Base-by-base conservation (phyloP, 2,113 vertebrate genomes). In the Mungos mungo region DNA sequence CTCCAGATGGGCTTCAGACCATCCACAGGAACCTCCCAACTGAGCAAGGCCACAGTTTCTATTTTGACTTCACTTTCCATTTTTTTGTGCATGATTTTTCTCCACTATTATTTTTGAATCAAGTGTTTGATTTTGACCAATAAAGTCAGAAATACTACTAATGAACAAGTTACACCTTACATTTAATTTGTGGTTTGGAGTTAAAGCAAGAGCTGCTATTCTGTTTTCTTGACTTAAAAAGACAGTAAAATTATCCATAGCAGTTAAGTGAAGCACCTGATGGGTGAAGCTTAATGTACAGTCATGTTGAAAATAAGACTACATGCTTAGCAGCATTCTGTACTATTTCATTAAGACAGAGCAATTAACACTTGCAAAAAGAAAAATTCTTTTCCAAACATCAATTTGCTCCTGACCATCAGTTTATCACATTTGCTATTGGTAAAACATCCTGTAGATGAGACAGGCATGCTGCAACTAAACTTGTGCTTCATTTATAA, bases 171-270 rank as follows among this genome's bases (percentile, higher is more conserved):
- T 50, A 31, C 57, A 10, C 27, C n/a, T 63, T 54, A 54, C 7
- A 45, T 33, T 74, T 57, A 45, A 83, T 50, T 65, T 71, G 16
- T 85, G 50, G 77, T 76, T 85, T 82, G 66, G 60, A 91, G 25
- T 54, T 93, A 89, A 93, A 93, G 66, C 41, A 47, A 69, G 35
- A 65, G 57, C 41, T 35, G 21, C 8, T 33, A 52, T 33, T 84
- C n/a, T 88, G 19, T 60, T 83, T 29, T 65, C 19, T 91, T 74
- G 19, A 33, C 29, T 68, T 88, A 87, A 6, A 74, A 60, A 95
- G n/a, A 88, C 0, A 18, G 31, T 31, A 25, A 16, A 92, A 29
- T 3, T 69, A 31, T 68, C 80, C 33, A 72, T 19, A 38, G 29
- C 31, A 68, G 77, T 93, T 60, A 25, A 41, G 15, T 19, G 66